Evolutionary conservation across 2,113 vertebrate genomes (phyloP), one percentile per base, ranked within the genome.

Genomic region (Misgurnus anguillicaudatus): DNA sequence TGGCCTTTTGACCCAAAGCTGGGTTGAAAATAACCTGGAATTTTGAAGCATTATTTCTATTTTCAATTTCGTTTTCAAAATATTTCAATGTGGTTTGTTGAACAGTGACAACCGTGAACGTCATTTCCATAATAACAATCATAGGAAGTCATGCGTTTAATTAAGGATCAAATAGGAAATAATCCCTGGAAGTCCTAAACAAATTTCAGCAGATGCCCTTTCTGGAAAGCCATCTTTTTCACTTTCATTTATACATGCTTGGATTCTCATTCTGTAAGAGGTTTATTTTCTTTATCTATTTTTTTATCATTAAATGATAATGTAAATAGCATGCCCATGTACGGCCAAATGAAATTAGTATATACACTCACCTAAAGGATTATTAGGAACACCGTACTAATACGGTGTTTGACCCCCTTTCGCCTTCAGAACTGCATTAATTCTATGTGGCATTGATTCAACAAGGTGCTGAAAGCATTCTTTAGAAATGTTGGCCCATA

Each of bases 71-170:
- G 24, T 31, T 31, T 31, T 31, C 24, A 31, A 31, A 31, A 31
- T n/a, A n/a, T n/a, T n/a, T n/a, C n/a, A n/a, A n/a, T 31, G 24
- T 31, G 24, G 24, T 31, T 31, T 31, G 24, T 9, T 39, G 51
- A 63, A 13, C 1, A 13, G 14, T 24, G 6, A 13, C 48, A 68
- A 21, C 16, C 39, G 16, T n/a, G 17, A 48, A 36, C 3, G 24
- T 10, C 2, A 48, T 11, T 70, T 21, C 47, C 47, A 48, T 48
- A 51, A 62, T 73, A 73, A 72, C 61, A 82, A 66, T 60, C 2
- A 31, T 4, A 42, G 58, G 31, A 60, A 78, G 47, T 11, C n/a
- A 62, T 36, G 61, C 6, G 19, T 6, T 53, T 60, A 9, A 51
- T 42, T 13, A 60, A 21, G 42, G 53, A 58, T 48, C 21, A 45